Evolutionary conservation across 2,113 vertebrate genomes (phyloP).

Genomic region (Ranitomeya imitator): DNA sequence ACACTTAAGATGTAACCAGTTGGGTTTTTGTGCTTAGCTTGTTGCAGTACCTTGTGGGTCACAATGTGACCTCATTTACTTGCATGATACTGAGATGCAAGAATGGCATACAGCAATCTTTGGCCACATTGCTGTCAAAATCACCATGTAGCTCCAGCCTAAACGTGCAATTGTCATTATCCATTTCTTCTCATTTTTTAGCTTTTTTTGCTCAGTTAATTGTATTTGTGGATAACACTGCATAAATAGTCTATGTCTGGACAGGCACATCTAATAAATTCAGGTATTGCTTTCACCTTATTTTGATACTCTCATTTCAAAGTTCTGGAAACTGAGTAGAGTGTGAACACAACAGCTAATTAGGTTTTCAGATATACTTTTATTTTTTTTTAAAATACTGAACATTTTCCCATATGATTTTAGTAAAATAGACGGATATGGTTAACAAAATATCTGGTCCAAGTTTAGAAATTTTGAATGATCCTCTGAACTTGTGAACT

Average conservation of each 20-base stretch:
- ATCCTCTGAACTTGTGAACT: neutral
- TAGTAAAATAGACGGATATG: neutral
- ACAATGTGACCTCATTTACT: too few relatives aligned
- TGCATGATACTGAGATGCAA: too few relatives aligned
- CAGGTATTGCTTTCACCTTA: neutral
- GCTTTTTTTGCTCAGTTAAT: too few relatives aligned
- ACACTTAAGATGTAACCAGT: too few relatives aligned
- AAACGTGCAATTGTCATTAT: too few relatives aligned
- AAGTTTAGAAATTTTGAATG: conserved; percentile 3
- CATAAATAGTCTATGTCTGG: neutral
- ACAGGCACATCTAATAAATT: neutral
- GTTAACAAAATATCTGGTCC: neutral
- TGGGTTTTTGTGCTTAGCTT: too few relatives aligned
- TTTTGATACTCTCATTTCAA: neutral
- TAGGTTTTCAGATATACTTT: neutral
- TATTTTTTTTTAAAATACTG: neutral
- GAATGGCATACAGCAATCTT: too few relatives aligned
- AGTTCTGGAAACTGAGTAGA: neutral
- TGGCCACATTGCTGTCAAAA: too few relatives aligned
- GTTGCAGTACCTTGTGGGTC: too few relatives aligned
- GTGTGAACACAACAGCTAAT: neutral
- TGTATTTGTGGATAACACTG: neutral
- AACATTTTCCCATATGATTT: neutral
- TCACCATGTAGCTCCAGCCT: too few relatives aligned
- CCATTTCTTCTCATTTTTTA: too few relatives aligned